Conservation (phyloP, 2,797 vertebrate species). For the Schizothorax lantsangensis region DNA sequence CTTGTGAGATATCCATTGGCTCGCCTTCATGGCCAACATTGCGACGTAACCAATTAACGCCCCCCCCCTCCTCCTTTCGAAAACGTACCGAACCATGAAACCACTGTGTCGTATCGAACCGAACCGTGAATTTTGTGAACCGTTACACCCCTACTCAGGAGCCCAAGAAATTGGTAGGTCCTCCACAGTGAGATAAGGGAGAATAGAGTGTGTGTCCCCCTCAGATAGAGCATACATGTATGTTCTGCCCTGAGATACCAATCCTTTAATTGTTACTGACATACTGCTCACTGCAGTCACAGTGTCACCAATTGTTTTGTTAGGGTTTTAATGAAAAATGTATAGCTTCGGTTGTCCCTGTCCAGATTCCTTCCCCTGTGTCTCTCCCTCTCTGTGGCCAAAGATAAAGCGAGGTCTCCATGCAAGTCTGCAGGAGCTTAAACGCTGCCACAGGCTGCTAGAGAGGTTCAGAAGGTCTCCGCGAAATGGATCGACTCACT, state of each 20-base stretch:
- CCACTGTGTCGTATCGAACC: too few species aligned
- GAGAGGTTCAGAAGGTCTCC: slow-evolving; percentile 13
- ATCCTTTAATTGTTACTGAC: slow-evolving; percentile 35
- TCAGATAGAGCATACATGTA: slow-evolving; percentile 11
- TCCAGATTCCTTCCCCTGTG: not conserved
- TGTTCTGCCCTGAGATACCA: slow-evolving; percentile 18
- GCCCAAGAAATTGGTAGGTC: not conserved
- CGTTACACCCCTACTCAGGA: not conserved
- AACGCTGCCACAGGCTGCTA: slow-evolving; percentile 14
- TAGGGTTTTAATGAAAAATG: not conserved
- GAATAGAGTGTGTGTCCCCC: not conserved
- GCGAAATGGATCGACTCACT: slow-evolving; percentile 7
- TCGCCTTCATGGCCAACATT: too few species aligned
- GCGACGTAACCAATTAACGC: too few species aligned
- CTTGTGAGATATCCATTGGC: too few species aligned
- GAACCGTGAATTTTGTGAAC: too few species aligned
- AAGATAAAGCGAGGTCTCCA: slow-evolving; percentile 20
- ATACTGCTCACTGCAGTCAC: not conserved
- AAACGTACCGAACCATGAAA: too few species aligned
- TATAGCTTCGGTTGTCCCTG: not conserved
- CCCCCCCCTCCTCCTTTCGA: too few species aligned
- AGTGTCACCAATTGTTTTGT: not conserved
- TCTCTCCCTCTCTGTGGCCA: slow-evolving; percentile 22
- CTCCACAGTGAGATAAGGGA: not conserved
- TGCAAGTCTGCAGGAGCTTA: not conserved